Evolutionary conservation across 2,797 vertebrate species (phyloP).

Genomic region (Phalanger gymnotis): DNA sequence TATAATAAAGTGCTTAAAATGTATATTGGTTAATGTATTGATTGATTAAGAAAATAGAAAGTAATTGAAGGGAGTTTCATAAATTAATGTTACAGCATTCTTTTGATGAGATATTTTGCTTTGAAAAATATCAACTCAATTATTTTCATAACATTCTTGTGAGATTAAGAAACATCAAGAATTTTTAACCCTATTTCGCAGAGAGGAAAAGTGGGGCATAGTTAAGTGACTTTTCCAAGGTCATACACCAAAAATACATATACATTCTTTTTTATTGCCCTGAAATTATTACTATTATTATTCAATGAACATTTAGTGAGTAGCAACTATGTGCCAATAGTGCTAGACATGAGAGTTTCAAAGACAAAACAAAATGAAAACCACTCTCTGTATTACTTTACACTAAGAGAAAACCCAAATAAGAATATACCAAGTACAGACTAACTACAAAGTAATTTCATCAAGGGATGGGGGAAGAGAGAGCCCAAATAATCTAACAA

Average conservation of each 20-base stretch:
- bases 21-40: not conserved
- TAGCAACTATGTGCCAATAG: not conserved
- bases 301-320: not conserved
- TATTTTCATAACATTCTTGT: slow-evolving; percentile 23
- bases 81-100: not conserved
- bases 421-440: not conserved
- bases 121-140: not conserved
- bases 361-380: not conserved
- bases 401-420: not conserved
- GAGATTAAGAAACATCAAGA: not conserved
- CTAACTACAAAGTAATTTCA: not conserved
- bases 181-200: not conserved
- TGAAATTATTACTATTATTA: not conserved
- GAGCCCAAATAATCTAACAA: not conserved
- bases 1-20: not conserved
- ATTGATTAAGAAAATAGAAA: not conserved
- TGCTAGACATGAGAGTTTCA: not conserved
- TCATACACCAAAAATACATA: slow-evolving; percentile 3
- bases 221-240: slow-evolving; percentile 8
- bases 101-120: not conserved
- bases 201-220: not conserved
- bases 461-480: not conserved
- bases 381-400: not conserved
- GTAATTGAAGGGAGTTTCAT: not conserved
- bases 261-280: not conserved